Evolutionary conservation across 2,797 vertebrate species (phyloP), one percentile per base, ranked within the genome.

Genomic region (Parauchenoglanis punctatus): DNA sequence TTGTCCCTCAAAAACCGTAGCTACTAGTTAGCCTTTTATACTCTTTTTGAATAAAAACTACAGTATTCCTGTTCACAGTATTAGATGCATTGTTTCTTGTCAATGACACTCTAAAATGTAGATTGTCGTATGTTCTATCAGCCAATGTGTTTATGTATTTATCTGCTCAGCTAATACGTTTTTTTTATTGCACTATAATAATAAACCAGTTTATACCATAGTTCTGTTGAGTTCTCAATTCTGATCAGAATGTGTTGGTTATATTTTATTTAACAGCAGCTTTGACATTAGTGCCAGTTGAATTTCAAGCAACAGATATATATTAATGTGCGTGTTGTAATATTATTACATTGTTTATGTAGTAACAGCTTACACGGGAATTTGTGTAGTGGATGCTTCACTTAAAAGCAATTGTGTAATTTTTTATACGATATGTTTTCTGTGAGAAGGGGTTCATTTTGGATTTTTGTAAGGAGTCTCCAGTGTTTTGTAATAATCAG

Each of bases 1-100:
- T 68, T 61, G 67, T 17, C 10, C 8, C 67, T 86, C 77, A 58
- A 35, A 72, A 80, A 80, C 63, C 80, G 76, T 88, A 73, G 86
- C 86, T 88, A 67, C 59, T 85, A 88, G 49, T 58, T 84, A 87
- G 85, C 72, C 23, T 86, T 72, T 56, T 20, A 13, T 23, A 23
- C 17, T 77, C 8, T 23, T 61, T 52, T 59, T 40, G n/a, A 70
- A 70, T 82, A 49, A 23, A 81, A 40, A 40, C 11, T 44, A 2
- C 31, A 61, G 7, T 40, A 20, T 77, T 77, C 7, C 49, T 77
- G 75, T 31, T 3, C 10, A 56, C 56, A 61, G 56, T 40, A 44
- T 81, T 58, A 58, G 52, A 58, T 59, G 10, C 76, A 23, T 7
- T 17, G 52, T 58, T 52, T 52, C 2, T 56, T 56, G 49, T 77